Evolutionary conservation across 2,113 vertebrate species (phyloP).

Genomic region (Proterorhinus semilunaris): DNA sequence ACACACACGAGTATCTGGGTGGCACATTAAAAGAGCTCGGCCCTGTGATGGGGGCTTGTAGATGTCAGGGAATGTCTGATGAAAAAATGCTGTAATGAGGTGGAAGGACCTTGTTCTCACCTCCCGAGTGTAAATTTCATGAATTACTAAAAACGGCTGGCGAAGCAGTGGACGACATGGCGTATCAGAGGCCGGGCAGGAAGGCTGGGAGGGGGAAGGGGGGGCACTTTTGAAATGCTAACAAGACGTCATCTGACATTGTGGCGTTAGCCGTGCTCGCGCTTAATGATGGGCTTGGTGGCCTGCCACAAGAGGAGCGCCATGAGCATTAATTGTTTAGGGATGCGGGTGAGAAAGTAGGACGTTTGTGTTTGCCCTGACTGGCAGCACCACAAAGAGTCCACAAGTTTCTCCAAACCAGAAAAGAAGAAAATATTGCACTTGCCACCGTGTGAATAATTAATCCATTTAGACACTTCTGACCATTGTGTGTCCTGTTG

Average conservation of each 20-base stretch:
- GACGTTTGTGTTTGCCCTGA: conserved; percentile 39
- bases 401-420: conserved; percentile 50
- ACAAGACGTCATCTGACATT: conserved; percentile 59
- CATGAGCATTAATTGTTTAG: conserved; percentile 67
- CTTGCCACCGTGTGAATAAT: conserved; percentile 57
- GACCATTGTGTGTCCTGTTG: conserved; percentile 45
- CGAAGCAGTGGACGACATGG: conserved; percentile 55
- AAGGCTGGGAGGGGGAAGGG: conserved; percentile 41
- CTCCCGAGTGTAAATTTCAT: conserved; percentile 73
- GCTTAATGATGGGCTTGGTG: conserved; percentile 71
- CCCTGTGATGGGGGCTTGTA: conserved; percentile 42
- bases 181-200: conserved; percentile 49
- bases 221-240: conserved; percentile 74
- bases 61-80: conserved; percentile 77
- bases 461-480: conserved; percentile 39
- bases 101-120: conserved; percentile 72
- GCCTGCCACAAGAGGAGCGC: conserved; percentile 62
- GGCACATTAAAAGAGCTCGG: conserved; percentile 57
- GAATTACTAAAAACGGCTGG: conserved; percentile 71
- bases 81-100: conserved; percentile 75
- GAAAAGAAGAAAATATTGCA: conserved; percentile 45
- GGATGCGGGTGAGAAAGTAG: conserved; percentile 64
- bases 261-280: conserved; percentile 50
- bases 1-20: conserved; percentile 34
- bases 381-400: conserved; percentile 68